Conservation (phyloP, 2,888 invertebrate genomes). For the Erpobdella octoculata region DNA sequence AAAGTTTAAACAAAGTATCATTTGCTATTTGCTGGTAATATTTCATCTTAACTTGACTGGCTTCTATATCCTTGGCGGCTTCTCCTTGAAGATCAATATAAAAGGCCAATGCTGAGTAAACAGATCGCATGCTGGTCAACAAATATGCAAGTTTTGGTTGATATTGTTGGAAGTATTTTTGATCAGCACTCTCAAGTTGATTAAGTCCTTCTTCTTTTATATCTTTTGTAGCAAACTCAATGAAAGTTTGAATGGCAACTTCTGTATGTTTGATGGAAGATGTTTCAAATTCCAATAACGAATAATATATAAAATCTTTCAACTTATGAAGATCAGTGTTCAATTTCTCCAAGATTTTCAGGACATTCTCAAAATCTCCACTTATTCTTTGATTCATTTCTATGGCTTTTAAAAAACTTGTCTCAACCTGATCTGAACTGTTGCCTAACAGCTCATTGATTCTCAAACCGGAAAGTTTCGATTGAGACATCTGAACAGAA, state of each 20-base stretch:
- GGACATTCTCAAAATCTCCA: neutral
- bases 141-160: conserved; percentile 8
- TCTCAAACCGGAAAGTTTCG: neutral
- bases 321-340: neutral
- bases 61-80: neutral
- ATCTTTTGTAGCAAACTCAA: neutral
- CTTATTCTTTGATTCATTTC: neutral
- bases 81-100: neutral
- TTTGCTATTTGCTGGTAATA: conserved; percentile 1
- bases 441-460: neutral
- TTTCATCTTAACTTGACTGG: neutral
- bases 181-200: neutral
- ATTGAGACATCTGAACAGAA: neutral
- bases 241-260: conserved; percentile 2
- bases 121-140: neutral
- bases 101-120: conserved; percentile 7
- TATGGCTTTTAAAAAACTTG: neutral
- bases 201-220: neutral
- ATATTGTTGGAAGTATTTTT: neutral
- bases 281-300: conserved; percentile 20
- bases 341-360: neutral
- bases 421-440: neutral
- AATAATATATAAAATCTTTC: conserved; percentile 26
- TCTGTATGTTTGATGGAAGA: conserved; percentile 20
- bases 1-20: conserved; percentile 7